These are phyloP conservation scores for Rhea pennata DNA, from an alignment of 2,113 vertebrate genomes.

Conservation along the genomic window DNA sequence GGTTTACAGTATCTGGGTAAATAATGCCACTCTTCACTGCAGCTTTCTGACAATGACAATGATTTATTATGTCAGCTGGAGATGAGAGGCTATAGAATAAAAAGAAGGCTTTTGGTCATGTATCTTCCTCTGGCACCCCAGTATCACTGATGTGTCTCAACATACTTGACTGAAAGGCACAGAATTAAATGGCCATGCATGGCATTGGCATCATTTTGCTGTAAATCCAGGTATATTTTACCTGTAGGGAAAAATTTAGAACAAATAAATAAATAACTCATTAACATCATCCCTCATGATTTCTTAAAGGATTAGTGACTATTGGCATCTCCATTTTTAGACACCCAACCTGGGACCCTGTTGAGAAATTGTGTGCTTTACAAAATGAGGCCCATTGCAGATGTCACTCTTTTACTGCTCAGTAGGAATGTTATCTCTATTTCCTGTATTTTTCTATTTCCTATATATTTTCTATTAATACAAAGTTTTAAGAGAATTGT, in stretches of 20 bases:
- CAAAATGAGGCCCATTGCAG: neutral
- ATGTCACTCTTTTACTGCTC: neutral
- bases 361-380: neutral
- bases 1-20: conserved; percentile 57
- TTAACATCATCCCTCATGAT: neutral
- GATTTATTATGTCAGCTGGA: conserved; percentile 62
- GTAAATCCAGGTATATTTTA: neutral
- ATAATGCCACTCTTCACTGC: conserved; percentile 13
- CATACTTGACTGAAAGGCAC: neutral
- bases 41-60: conserved; percentile 20
- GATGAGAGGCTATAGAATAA: conserved; percentile 12
- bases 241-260: neutral
- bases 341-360: neutral
- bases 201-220: neutral
- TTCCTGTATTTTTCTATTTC: too few species aligned
- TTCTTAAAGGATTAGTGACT: neutral
- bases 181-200: neutral
- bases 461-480: neutral
- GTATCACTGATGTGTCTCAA: neutral
- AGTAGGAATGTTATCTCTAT: neutral
- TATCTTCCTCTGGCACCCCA: neutral
- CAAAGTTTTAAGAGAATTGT: neutral
- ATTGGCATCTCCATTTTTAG: neutral
- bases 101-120: neutral
- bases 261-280: neutral